Evolutionary conservation across 2,113 vertebrate species (phyloP).

Genomic region (Oreocharis arfaki): DNA sequence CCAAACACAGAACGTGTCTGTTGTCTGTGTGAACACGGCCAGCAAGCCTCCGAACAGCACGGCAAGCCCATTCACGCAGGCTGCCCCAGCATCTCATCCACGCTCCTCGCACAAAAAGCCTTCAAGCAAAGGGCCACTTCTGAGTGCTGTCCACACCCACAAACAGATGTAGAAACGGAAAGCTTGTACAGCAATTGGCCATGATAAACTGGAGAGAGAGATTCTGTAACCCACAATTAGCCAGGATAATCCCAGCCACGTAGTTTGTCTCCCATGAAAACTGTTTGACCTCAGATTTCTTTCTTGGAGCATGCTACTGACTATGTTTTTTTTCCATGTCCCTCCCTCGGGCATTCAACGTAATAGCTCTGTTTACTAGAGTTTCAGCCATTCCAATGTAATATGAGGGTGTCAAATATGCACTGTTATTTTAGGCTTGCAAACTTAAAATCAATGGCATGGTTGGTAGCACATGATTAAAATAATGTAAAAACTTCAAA

Average conservation of each 20-base stretch:
- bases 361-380: neutral
- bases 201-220: neutral
- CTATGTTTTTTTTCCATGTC: neutral
- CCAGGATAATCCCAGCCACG: neutral
- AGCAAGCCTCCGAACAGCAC: neutral
- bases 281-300: neutral
- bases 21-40: fast-evolving
- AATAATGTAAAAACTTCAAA: neutral
- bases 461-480: neutral
- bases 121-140: neutral
- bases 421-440: neutral
- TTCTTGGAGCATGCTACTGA: neutral
- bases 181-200: neutral
- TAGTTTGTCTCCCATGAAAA: neutral
- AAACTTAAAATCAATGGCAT: neutral
- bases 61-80: neutral
- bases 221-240: neutral
- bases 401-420: neutral
- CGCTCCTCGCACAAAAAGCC: neutral
- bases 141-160: constrained; percentile 10
- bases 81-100: neutral
- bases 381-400: neutral
- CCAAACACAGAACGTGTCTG: neutral
- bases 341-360: neutral
- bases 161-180: constrained; percentile 25